A percentile compares a stretch with the other conserved stretches of the same genome.
These are phyloP conservation scores for Drosophila infuscata DNA, from an alignment of 2,888 invertebrate species.

Conservation along the genomic window DNA sequence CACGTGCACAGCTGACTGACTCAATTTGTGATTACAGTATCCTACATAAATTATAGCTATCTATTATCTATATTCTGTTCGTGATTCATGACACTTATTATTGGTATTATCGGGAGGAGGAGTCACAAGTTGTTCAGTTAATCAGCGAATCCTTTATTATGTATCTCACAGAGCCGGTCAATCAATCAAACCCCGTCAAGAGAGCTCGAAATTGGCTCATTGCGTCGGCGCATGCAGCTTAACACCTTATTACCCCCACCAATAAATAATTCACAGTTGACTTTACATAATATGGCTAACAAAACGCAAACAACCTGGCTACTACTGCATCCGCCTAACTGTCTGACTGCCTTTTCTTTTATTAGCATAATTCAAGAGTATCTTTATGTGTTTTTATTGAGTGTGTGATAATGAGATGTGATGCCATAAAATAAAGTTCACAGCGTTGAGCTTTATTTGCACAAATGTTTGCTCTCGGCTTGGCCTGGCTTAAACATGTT, in stretches of 20 bases:
- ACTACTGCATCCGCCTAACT: neutral
- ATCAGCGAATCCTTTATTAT: neutral
- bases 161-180: neutral
- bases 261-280: neutral
- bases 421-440: neutral
- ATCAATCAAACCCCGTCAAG: constrained; percentile 41
- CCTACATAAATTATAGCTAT: neutral
- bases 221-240: constrained; percentile 42
- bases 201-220: constrained; percentile 16
- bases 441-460: constrained; percentile 2
- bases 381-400: constrained; percentile 21
- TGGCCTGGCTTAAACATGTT: constrained; percentile 1
- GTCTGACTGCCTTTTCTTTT: constrained; percentile 22
- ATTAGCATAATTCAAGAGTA: constrained; percentile 41
- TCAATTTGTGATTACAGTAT: neutral
- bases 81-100: constrained; percentile 9
- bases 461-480: constrained; percentile 23
- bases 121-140: neutral
- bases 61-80: neutral
- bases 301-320: constrained; percentile 18
- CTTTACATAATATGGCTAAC: constrained; percentile 44
- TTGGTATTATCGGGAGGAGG: constrained; percentile 14
- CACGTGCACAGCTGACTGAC: constrained; percentile 18
- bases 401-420: constrained; percentile 6
- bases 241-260: constrained; percentile 17